These are phyloP conservation scores for Octomys mimax DNA, from an alignment of 2,797 vertebrate species.

Conservation along the genomic window DNA sequence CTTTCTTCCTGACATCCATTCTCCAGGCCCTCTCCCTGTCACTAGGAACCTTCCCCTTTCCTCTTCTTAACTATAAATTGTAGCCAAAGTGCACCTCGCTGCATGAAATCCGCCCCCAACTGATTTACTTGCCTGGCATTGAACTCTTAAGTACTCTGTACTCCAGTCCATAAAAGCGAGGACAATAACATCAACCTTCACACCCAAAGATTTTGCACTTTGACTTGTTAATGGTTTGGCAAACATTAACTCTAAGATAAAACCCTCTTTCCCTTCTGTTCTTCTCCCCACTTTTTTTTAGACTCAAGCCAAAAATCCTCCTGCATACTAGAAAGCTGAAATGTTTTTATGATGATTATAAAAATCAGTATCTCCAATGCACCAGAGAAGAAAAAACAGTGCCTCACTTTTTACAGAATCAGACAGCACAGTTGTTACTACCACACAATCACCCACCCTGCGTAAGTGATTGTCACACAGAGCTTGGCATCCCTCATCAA, in stretches of 20 bases:
- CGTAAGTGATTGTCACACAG: not conserved
- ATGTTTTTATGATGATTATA: conserved; percentile 45
- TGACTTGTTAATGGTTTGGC: conserved; percentile 41
- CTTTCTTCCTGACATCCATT: not conserved
- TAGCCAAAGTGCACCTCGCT: not conserved
- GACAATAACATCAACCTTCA: not conserved
- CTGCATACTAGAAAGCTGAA: conserved; percentile 38
- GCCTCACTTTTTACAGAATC: conserved; percentile 29
- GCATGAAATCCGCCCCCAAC: not conserved
- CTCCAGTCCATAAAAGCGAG: conserved; percentile 3
- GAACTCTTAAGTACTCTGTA: not conserved
- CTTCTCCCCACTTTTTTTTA: not conserved
- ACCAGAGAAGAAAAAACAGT: not conserved
- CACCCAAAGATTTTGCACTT: not conserved
- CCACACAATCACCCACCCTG: conserved; percentile 13
- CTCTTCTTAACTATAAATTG: not conserved
- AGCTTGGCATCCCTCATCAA: conserved; percentile 3
- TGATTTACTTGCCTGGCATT: not conserved
- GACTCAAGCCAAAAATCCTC: conserved; percentile 28
- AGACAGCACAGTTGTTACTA: not conserved
- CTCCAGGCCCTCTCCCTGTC: not conserved
- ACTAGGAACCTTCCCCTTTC: not conserved
- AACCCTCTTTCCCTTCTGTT: not conserved
- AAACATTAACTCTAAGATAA: conserved; percentile 51
- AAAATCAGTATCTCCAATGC: conserved; percentile 59